Conservation (phyloP, 1,140 invertebrate species). For the Theocolax elegans region DNA sequence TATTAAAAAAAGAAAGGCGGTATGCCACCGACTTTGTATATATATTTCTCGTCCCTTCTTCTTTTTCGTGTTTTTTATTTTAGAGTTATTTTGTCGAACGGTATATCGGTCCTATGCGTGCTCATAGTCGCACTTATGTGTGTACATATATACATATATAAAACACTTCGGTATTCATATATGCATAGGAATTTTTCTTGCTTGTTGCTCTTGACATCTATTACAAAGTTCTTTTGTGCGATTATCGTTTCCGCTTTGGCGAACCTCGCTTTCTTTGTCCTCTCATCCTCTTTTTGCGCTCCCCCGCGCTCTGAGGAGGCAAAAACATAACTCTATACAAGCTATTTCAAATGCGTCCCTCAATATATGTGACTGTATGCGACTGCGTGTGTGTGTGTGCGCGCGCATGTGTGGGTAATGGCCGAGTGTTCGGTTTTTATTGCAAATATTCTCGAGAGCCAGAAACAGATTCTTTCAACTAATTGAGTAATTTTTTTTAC, state of each 20-base stretch:
- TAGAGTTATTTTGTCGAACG: too few relatives aligned
- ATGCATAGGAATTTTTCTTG: conserved; percentile 8
- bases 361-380: too few relatives aligned
- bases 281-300: neutral
- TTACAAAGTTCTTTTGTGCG: conserved; percentile 15
- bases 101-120: neutral
- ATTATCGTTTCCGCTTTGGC: conserved; percentile 19
- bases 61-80: neutral
- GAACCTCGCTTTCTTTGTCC: neutral
- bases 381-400: too few relatives aligned
- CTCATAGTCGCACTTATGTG: neutral
- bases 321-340: neutral
- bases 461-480: too few relatives aligned
- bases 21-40: neutral
- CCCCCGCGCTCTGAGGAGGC: too few relatives aligned
- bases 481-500: too few relatives aligned
- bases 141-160: conserved; percentile 5
- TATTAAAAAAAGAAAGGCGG: conserved; percentile 11
- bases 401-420: too few relatives aligned
- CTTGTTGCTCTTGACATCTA: neutral
- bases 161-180: neutral
- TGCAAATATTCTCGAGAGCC: too few relatives aligned
- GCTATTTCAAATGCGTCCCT: neutral
- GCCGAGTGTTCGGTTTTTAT: too few relatives aligned
- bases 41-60: neutral